phyloP scores from a whole-genome alignment of 2,888 invertebrate species.

The Xestia c-nigrum region DNA sequence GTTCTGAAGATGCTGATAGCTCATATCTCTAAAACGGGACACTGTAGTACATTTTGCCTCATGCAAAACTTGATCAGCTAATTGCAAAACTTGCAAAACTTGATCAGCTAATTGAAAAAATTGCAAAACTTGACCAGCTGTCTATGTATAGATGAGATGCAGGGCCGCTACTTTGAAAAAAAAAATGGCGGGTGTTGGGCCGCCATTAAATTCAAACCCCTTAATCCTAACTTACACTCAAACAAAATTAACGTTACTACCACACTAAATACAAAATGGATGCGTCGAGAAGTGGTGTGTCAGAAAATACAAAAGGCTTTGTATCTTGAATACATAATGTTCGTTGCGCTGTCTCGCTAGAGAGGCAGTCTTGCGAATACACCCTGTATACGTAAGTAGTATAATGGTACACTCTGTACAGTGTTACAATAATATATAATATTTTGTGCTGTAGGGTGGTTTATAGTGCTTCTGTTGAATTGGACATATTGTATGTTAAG shows the following conservation, averaged over 20 bases:
- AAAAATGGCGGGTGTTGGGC: too few species aligned
- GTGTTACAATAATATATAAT: conserved; percentile 34
- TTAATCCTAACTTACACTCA: not conserved
- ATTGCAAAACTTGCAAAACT: too few species aligned
- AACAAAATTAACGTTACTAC: conserved; percentile 26
- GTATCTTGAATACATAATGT: conserved; percentile 60
- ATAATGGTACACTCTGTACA: conserved; percentile 36
- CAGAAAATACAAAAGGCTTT: conserved; percentile 60
- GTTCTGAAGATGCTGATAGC: too few species aligned
- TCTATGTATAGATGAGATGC: too few species aligned
- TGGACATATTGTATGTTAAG: not conserved
- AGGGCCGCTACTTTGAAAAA: too few species aligned
- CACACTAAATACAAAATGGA: conserved; percentile 38
- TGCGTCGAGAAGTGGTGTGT: conserved; percentile 52
- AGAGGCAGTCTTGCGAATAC: conserved; percentile 43
- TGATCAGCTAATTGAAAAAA: too few species aligned
- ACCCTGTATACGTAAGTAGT: conserved; percentile 27
- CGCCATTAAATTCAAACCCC: not conserved
- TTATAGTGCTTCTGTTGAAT: conserved; percentile 6
- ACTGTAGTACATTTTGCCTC: too few species aligned
- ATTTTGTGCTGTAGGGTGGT: not conserved
- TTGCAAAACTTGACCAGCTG: too few species aligned
- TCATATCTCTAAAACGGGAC: too few species aligned
- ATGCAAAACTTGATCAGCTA: too few species aligned
- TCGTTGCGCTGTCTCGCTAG: conserved; percentile 38